Evolutionary conservation across 2,113 vertebrate species (phyloP).

Genomic region (Romanogobio albipinnatus): DNA sequence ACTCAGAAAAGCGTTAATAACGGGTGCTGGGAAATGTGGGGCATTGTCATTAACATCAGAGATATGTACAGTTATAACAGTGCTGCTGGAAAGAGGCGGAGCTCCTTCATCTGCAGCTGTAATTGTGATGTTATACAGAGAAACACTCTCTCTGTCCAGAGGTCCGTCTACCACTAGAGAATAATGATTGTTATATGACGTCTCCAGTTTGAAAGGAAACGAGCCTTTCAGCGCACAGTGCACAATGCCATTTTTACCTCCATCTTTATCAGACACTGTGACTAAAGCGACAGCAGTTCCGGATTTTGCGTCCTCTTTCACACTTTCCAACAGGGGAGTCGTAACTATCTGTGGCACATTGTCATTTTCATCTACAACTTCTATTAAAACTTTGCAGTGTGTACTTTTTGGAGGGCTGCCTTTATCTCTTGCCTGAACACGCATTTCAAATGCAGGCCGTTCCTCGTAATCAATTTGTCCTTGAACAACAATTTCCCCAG

Average conservation of each 20-base stretch:
- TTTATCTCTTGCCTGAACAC: constrained; percentile 55
- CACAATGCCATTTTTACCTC: constrained; percentile 55
- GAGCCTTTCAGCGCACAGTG: constrained; percentile 28
- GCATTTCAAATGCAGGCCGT: constrained; percentile 56
- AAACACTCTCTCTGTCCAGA: constrained; percentile 51
- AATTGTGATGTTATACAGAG: constrained; percentile 51
- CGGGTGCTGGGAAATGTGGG: constrained; percentile 42
- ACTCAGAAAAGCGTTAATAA: constrained; percentile 38
- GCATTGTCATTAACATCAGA: constrained; percentile 59
- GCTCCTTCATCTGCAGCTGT: constrained; percentile 55
- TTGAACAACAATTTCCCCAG: constrained; percentile 73
- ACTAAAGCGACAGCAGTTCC: constrained; percentile 53
- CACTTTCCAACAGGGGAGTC: constrained; percentile 26
- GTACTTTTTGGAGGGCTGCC: constrained; percentile 48
- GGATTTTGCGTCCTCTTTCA: constrained; percentile 49
- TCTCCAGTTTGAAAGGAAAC: constrained; percentile 43
- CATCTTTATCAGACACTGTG: constrained; percentile 56
- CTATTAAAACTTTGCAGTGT: constrained; percentile 53
- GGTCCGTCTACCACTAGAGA: constrained; percentile 43
- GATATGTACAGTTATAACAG: constrained; percentile 49
- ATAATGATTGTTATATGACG: constrained; percentile 51
- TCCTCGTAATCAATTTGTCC: constrained; percentile 70
- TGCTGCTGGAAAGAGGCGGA: constrained; percentile 47
- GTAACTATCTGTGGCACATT: constrained; percentile 6
- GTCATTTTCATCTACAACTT: constrained; percentile 54